phyloP scores from a whole-genome alignment of 2,797 vertebrate species.

The Rallus crepitans region DNA sequence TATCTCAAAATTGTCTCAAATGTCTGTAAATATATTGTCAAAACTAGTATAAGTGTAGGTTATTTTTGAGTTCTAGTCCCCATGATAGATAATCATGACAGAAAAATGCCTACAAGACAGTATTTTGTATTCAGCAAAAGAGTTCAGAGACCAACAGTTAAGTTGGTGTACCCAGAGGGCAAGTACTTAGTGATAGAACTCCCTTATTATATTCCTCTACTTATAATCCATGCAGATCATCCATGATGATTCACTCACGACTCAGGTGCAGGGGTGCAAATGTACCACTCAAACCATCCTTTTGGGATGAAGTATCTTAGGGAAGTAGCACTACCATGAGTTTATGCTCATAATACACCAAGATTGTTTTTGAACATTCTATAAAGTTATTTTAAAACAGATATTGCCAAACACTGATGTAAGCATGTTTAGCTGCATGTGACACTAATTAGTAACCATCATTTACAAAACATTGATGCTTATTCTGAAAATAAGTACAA shows the following conservation, averaged over 20 bases:
- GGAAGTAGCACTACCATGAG: background rate
- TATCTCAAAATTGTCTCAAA: background rate
- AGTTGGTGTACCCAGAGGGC: background rate
- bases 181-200: background rate
- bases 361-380: background rate
- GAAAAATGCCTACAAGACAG: background rate
- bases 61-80: background rate
- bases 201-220: background rate
- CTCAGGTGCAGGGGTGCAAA: background rate
- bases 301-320: background rate
- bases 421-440: background rate
- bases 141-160: background rate
- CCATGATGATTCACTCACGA: background rate
- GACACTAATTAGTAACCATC: background rate
- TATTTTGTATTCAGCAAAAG: background rate
- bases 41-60: background rate
- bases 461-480: background rate
- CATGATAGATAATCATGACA: accelerated
- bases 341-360: background rate
- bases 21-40: background rate
- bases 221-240: background rate
- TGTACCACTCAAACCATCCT: background rate
- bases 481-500: background rate
- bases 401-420: background rate
- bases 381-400: background rate